Percentiles rank a stretch among this genome's conserved stretches.
These are phyloP conservation scores for Nyctibius bracteatus DNA, from an alignment of 2,113 vertebrate genomes.

Conservation along the genomic window DNA sequence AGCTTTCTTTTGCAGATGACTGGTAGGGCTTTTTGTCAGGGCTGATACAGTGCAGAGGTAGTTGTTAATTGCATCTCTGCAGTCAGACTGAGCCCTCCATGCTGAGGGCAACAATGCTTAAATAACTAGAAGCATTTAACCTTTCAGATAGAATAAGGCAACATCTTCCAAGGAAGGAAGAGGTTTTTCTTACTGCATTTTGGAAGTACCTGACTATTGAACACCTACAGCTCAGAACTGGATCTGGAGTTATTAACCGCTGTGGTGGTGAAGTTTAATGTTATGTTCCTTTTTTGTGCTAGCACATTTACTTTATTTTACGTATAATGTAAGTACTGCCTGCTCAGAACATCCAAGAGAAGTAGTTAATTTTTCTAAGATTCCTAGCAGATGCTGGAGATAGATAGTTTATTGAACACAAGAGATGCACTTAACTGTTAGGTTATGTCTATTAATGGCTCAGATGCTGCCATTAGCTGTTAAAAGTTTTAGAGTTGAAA, in stretches of 20 bases:
- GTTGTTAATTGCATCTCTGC: background rate
- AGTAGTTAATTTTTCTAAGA: background rate
- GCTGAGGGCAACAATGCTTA: background rate
- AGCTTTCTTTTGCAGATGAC: background rate
- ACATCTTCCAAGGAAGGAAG: background rate
- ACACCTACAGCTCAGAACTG: background rate
- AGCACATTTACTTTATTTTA: background rate
- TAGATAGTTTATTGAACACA: background rate
- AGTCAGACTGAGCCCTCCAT: background rate
- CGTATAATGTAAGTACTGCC: background rate
- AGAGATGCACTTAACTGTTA: background rate
- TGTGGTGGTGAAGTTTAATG: background rate
- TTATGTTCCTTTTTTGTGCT: background rate
- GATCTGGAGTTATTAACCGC: background rate
- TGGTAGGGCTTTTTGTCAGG: background rate
- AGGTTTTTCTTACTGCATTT: background rate
- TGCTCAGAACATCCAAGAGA: background rate
- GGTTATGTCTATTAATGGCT: background rate
- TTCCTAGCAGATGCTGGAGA: background rate
- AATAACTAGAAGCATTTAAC: background rate
- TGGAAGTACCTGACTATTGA: background rate
- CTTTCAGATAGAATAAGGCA: background rate
- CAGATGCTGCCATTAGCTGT: background rate
- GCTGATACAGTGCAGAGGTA: background rate
- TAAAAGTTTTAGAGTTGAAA: background rate